Base-by-base conservation (phyloP, 2,797 vertebrate species). In the Lutra lutra region DNA sequence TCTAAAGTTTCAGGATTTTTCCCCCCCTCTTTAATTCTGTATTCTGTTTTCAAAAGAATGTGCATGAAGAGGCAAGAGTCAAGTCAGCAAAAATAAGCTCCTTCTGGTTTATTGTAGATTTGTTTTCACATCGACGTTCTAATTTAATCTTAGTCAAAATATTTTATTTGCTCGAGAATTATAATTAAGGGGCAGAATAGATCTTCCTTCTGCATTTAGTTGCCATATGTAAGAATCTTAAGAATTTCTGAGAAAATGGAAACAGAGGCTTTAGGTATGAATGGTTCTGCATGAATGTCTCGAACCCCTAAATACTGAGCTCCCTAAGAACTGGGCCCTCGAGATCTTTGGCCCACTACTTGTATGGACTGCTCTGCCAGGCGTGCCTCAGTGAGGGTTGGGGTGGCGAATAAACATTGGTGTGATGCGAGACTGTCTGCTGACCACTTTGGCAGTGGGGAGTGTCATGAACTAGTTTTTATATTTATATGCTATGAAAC, bases 41-140 rank as follows among this genome's bases (percentile, higher is more conserved):
- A 93, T 98, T 98, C 98, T 97, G 96, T 97, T 98, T 98, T 98
- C 98, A 97, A 27, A 97, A 93, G 96, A 97, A 96, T 94, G 92
- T 97, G 96, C 87, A 89, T 68, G 32, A 90, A 98, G 96, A 96
- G 48, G 90, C 95, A 97, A 93, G 95, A 95, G 90, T 96, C 35
- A 70, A 96, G 90, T 97, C 96, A 96, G 93, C 94, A 98, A 96
- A 98, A 97, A 64, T 78, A n/a, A 77, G 72, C 56, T 75, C 32
- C 66, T 40, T 58, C 64, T 95, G 89, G 88, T 40, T 89, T 93
- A 86, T 35, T 43, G 18, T 90, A 56, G 54, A 72, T 94, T 94
- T 91, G 51, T 77, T 92, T 96, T 96, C 92, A 82, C 68, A 43
- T 8, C 51, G 83, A 83, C 46, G 73, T 80, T 93, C 75, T 84